Percentiles rank a stretch among this genome's conserved stretches.
Conservation (phyloP, 2,797 vertebrate species). For the Acomys russatus region DNA sequence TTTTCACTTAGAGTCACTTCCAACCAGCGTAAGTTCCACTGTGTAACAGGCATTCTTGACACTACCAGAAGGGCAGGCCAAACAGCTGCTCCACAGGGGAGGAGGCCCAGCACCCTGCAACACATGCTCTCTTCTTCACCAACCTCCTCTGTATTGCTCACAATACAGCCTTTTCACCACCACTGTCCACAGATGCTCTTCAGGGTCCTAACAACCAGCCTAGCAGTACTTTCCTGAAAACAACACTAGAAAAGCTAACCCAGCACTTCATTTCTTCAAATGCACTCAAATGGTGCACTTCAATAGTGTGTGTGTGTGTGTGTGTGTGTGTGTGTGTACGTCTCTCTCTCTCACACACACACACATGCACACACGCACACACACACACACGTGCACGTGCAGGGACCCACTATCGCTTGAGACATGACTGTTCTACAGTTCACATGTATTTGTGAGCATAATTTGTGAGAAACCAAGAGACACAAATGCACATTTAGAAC, state of each 20-base stretch:
- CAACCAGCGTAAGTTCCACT: constrained; percentile 17
- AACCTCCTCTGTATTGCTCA: not conserved
- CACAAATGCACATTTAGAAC: not conserved
- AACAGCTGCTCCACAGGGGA: not conserved
- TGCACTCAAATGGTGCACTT: constrained; percentile 22
- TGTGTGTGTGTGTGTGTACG: not conserved
- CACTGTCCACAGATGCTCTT: not conserved
- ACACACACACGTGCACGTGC: too few species aligned
- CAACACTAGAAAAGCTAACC: constrained; percentile 44
- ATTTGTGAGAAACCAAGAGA: not conserved
- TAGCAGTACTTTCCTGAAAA: constrained; percentile 25
- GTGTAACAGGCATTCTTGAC: constrained; percentile 28
- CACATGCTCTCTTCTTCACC: not conserved
- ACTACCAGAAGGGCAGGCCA: not conserved
- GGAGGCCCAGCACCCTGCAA: not conserved
- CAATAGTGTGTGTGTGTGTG: not conserved
- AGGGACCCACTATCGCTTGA: too few species aligned
- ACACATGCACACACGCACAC: too few species aligned
- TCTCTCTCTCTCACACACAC: too few species aligned
- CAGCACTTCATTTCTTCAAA: not conserved
- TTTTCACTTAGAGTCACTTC: constrained; percentile 30
- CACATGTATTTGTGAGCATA: not conserved
- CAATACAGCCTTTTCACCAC: not conserved
- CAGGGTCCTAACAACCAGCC: not conserved
- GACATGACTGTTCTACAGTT: not conserved